Evolutionary conservation across 2,888 invertebrate species (phyloP).

Genomic region (Allophyes oxyacanthae): DNA sequence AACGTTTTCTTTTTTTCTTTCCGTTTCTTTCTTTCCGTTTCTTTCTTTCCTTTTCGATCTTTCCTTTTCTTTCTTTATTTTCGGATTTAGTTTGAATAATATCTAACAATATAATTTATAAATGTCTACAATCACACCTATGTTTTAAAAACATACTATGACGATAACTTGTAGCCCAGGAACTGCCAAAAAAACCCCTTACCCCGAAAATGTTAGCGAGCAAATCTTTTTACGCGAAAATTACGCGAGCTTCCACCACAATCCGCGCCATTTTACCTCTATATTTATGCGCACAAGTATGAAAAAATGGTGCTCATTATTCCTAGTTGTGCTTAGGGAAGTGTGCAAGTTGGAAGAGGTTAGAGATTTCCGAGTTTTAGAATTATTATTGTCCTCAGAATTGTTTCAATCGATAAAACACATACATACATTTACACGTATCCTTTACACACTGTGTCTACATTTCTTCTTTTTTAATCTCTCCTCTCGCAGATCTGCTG

Average conservation of each 20-base stretch:
- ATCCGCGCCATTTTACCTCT: conserved; percentile 41
- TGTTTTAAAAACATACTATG: background rate
- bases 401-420: too few relatives aligned
- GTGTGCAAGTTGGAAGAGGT: conserved; percentile 1
- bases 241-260: conserved; percentile 29
- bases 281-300: conserved; percentile 54
- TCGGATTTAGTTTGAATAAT: too few relatives aligned
- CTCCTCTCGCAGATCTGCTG: too few relatives aligned
- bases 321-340: conserved; percentile 34
- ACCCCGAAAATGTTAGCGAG: conserved; percentile 7
- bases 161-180: conserved; percentile 2
- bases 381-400: too few relatives aligned
- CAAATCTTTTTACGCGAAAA: conserved; percentile 45
- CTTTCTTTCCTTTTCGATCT: background rate
- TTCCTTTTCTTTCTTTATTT: too few relatives aligned
- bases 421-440: too few relatives aligned
- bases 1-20: conserved; percentile 2
- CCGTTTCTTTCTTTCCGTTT: too few relatives aligned
- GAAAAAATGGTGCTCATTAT: conserved; percentile 53
- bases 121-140: too few relatives aligned
- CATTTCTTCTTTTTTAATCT: too few relatives aligned
- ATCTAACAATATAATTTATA: too few relatives aligned
- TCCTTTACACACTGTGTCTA: too few relatives aligned
- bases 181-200: conserved; percentile 4
- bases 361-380: background rate